These are phyloP conservation scores for Metallyticus violacea DNA, from an alignment of 2,888 invertebrate species.

Conservation along the genomic window DNA sequence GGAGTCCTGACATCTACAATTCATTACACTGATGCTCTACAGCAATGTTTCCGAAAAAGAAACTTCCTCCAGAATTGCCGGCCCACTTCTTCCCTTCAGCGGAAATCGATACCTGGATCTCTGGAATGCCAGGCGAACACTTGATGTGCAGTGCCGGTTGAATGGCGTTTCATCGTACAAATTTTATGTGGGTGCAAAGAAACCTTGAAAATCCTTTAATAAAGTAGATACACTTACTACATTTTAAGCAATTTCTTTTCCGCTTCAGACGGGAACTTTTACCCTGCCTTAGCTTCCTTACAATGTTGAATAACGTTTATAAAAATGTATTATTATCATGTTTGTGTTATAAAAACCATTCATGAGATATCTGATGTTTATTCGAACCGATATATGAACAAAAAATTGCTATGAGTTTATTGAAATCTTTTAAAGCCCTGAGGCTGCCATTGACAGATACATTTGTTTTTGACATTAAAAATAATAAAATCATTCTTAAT, in stretches of 20 bases:
- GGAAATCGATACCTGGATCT: neutral
- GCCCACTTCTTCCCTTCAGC: neutral
- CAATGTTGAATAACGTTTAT: too few relatives aligned
- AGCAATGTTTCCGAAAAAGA: neutral
- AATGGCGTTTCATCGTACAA: neutral
- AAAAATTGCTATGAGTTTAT: too few relatives aligned
- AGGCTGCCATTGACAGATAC: too few relatives aligned
- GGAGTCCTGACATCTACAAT: neutral
- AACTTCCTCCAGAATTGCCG: neutral
- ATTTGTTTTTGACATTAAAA: too few relatives aligned
- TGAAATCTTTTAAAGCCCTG: too few relatives aligned
- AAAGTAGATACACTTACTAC: neutral
- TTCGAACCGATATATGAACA: too few relatives aligned
- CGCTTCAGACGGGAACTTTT: neutral
- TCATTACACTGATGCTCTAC: neutral
- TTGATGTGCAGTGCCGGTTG: neutral
- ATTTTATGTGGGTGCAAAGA: neutral
- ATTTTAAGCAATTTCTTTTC: neutral
- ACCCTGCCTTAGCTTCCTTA: too few relatives aligned
- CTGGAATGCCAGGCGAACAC: too few relatives aligned
- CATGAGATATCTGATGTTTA: too few relatives aligned
- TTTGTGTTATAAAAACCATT: too few relatives aligned
- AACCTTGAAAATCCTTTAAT: neutral
- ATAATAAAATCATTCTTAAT: too few relatives aligned
- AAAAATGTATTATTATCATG: too few relatives aligned